phyloP scores from a whole-genome alignment of 2,113 vertebrate genomes.

The Trichomycterus rosablanca region DNA sequence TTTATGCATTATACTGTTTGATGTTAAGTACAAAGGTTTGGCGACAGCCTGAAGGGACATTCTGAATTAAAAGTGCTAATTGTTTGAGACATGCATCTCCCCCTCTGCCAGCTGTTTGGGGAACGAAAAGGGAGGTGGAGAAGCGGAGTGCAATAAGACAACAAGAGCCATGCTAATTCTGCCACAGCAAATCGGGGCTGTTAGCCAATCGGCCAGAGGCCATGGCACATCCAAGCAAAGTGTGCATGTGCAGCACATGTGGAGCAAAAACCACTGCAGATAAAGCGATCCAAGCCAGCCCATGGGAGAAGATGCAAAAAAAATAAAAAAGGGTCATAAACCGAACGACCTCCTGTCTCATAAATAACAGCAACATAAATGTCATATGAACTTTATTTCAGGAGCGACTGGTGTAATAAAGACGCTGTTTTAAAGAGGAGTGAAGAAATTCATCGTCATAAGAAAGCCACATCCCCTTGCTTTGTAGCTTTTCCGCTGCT shows the following conservation, averaged over 20 bases:
- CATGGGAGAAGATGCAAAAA: conserved; percentile 48
- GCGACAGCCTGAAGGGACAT: conserved; percentile 53
- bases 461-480: conserved; percentile 54
- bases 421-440: conserved; percentile 68
- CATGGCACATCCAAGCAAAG: conserved; percentile 51
- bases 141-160: conserved; percentile 28
- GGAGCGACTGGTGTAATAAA: conserved; percentile 68
- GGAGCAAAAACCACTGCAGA: conserved; percentile 46
- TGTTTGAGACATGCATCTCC: conserved; percentile 51
- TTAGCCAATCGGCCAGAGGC: conserved; percentile 58
- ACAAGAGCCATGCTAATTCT: conserved; percentile 51
- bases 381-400: conserved; percentile 74
- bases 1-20: conserved; percentile 53
- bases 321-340: conserved; percentile 61
- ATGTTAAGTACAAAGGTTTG: conserved; percentile 57
- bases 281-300: conserved; percentile 49
- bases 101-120: conserved; percentile 50
- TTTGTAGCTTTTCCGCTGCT: conserved; percentile 49
- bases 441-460: conserved; percentile 63
- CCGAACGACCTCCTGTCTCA: conserved; percentile 60
- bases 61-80: conserved; percentile 56
- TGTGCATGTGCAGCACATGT: neutral
- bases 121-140: conserved; percentile 39
- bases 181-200: conserved; percentile 51
- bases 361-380: conserved; percentile 79